Evolutionary conservation across 2,113 vertebrate species (phyloP), one percentile per base, ranked within the genome.

Genomic region (Pedetes capensis): DNA sequence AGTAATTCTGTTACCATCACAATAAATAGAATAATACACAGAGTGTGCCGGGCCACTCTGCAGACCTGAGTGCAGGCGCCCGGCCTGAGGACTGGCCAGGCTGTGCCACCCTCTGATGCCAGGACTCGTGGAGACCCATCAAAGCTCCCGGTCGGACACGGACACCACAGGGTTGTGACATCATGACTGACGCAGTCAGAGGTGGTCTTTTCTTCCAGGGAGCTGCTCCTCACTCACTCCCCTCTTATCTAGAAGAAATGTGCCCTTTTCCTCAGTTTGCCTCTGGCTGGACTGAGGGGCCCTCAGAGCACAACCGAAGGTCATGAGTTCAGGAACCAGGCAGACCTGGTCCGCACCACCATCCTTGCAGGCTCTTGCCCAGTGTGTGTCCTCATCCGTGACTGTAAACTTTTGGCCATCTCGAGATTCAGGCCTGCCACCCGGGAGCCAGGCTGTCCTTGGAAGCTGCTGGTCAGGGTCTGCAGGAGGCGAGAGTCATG

Each of bases 401-500:
- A 89, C 42, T 27, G 8, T 69, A 69, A 34, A 55, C 25, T 2
- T 25, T 64, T 44, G 27, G 27, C 8, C n/a, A 80, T 25, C 49
- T 17, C 16, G n/a, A 51, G 27, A 8, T 25, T 39, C 32, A 34
- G 47, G 49, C 25, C 42, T 6, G 10, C 29, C 22, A 20, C 5
- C 42, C 4, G 17, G 5, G 2, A 49, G 6, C 10, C 10, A 49
- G 32, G 23, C 27, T 20, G 34, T 4, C 10, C 2, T 13, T 6
- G 11, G 22, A 39, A 87, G 10, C 39, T 55, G 6, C 63, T 44
- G 7, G 22, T 20, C 3, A 16, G 7, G 51, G 20, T 55, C 53
- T 76, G 23, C 14, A 75, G 42, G 66, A 39, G 42, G n/a, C 6
- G 34, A 68, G 32, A 17, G 57, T 34, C 63, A 18, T n/a, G 7